Base-by-base conservation (phyloP, 2,888 invertebrate species). In the Polyommatus iphigenia region DNA sequence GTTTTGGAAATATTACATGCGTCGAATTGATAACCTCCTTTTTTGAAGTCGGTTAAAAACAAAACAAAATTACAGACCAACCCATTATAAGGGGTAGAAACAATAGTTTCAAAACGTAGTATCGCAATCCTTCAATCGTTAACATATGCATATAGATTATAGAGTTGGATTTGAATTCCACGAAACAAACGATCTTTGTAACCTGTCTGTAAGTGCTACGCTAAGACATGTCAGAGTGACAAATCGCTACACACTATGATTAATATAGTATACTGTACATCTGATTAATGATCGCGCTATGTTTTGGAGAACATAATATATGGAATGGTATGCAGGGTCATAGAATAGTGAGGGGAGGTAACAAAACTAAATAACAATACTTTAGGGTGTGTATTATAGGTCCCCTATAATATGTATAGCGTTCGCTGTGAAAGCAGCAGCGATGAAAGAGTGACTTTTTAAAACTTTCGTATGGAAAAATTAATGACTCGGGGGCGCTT, bases 201-300 rank as follows among this genome's bases (percentile, higher is more conserved):
- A 10, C 29, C 67, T 32, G 67, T 29, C 15, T 67, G 67, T 67
- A 32, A 67, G 29, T 32, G 67, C 67, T 24, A 62, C 62, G 3
- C 13, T 67, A 67, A 67, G 67, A 67, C 67, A 67, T 15, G 67
- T 67, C 67, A 15, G 67, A 4, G 13, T 67, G 67, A 67, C 67
- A 67, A 67, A 67, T 67, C 13, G 67, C 29, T 32, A 67, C 67
- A 67, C 1, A 62, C 67, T 32, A 67, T 67, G 67, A 67, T 32
- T 29, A 29, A 67, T 67, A 32, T 32, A 67, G 15, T 67, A n/a
- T n/a, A n/a, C n/a, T n/a, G n/a, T n/a, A 29, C 8, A 6, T 32
- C 15, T 67, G 67, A 67, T 67, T 67, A 67, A 67, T 67, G 67
- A 29, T 67, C 10, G 24, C 13, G 67, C 13, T 32, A 32, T 67